phyloP scores from a whole-genome alignment of 2,797 vertebrate species.

The Sebastes cheni region DNA sequence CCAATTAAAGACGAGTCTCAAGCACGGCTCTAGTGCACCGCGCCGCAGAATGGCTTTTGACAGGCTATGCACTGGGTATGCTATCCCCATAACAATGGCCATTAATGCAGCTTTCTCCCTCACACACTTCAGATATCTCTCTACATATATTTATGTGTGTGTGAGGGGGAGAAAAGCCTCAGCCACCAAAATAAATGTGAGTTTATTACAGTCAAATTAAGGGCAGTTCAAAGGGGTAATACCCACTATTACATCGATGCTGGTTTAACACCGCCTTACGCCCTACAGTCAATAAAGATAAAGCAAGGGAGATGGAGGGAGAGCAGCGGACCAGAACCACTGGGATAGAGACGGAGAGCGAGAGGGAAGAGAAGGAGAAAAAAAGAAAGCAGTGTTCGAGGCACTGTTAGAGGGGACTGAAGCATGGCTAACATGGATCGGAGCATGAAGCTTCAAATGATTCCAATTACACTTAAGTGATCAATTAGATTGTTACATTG shows the following conservation, averaged over 20 bases:
- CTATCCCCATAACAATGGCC: constrained; percentile 42
- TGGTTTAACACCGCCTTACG: constrained; percentile 77
- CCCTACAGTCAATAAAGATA: constrained; percentile 79
- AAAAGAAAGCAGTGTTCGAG: neutral
- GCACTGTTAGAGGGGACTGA: constrained; percentile 42
- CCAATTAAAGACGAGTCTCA: constrained; percentile 75
- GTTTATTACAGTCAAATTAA: constrained; percentile 80
- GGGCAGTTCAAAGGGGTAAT: constrained; percentile 80
- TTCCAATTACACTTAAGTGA: constrained; percentile 67
- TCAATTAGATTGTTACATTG: constrained; percentile 64
- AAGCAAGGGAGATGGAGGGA: constrained; percentile 63
- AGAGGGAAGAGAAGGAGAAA: neutral
- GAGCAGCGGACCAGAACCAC: constrained; percentile 66
- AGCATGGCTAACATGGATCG: constrained; percentile 62
- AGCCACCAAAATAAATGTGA: constrained; percentile 66
- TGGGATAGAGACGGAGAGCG: constrained; percentile 27
- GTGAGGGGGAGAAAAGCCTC: neutral
- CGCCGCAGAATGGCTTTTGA: constrained; percentile 53
- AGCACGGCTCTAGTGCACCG: constrained; percentile 36
- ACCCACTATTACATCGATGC: constrained; percentile 75
- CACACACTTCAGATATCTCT: constrained; percentile 4
- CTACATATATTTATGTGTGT: constrained; percentile 24
- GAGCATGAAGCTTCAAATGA: constrained; percentile 61
- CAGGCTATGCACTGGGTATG: constrained; percentile 30
- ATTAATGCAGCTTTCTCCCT: constrained; percentile 22